Percentiles rank a stretch among this genome's conserved stretches.
These are phyloP conservation scores for Drosophila yakuba DNA, from an alignment of 1,140 invertebrate species.

Conservation along the genomic window DNA sequence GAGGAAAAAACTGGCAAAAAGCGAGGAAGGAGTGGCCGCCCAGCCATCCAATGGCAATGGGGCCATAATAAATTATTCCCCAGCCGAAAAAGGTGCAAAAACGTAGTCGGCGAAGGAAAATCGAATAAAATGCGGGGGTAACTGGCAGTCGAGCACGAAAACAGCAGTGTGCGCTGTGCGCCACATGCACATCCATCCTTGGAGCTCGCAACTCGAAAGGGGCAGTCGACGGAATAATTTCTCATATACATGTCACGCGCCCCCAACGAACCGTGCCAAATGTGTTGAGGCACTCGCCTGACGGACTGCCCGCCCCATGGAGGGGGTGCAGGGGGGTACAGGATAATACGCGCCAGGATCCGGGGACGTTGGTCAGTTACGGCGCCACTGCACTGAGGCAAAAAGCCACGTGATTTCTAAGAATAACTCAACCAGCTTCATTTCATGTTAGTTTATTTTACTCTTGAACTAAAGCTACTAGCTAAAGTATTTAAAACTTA, in stretches of 20 bases:
- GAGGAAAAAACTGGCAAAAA: constrained; percentile 13
- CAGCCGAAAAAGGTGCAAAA: constrained; percentile 63
- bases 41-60: constrained; percentile 28
- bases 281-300: constrained; percentile 72
- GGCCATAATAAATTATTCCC: constrained; percentile 76
- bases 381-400: constrained; percentile 9
- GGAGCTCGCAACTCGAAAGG: constrained; percentile 41
- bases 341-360: constrained; percentile 29
- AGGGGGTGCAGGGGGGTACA: not conserved
- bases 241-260: constrained; percentile 82
- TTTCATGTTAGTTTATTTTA: too few species aligned
- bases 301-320: constrained; percentile 2
- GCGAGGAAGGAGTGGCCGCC: constrained; percentile 7
- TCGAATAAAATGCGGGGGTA: constrained; percentile 54
- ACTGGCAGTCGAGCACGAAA: constrained; percentile 70
- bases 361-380: constrained; percentile 28
- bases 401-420: not conserved
- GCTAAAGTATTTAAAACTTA: too few species aligned
- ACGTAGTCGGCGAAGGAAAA: constrained; percentile 44
- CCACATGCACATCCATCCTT: constrained; percentile 69
- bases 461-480: too few species aligned
- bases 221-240: constrained; percentile 83
- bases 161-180: constrained; percentile 54
- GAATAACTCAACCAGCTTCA: not conserved
- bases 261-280: constrained; percentile 78